These are phyloP conservation scores for Mus minutoides DNA, from an alignment of 2,797 vertebrate species.

Conservation along the genomic window DNA sequence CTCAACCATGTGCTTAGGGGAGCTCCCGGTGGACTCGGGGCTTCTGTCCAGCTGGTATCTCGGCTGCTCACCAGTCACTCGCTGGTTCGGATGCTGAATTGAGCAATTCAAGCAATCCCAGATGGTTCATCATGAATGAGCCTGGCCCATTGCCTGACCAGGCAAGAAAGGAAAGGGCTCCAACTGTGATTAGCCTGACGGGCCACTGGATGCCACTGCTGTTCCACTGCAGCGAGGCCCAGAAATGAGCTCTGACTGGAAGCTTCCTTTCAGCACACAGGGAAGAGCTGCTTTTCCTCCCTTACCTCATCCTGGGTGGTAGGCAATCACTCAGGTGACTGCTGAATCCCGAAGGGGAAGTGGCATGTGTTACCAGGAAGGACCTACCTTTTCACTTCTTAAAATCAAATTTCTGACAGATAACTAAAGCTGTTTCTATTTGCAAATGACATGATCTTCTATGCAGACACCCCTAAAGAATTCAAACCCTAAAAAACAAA, in stretches of 20 bases:
- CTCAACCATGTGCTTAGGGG: not conserved
- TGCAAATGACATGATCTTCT: not conserved
- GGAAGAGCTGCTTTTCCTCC: not conserved
- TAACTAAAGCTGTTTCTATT: not conserved
- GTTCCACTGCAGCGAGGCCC: not conserved
- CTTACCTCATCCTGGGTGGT: not conserved
- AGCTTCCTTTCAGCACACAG: not conserved
- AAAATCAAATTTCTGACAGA: conserved; percentile 32
- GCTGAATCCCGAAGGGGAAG: not conserved
- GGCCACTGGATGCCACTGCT: conserved; percentile 77
- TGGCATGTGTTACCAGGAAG: not conserved
- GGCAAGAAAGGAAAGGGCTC: not conserved
- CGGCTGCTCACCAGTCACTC: not conserved
- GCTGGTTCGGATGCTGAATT: not conserved
- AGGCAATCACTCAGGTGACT: not conserved
- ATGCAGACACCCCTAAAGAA: not conserved
- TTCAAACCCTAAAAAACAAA: not conserved
- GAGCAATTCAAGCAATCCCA: not conserved
- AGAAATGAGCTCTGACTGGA: not conserved
- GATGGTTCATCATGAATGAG: not conserved
- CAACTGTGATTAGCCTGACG: conserved; percentile 40
- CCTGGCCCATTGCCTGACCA: not conserved
- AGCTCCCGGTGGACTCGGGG: not conserved
- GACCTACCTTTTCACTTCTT: conserved; percentile 33
- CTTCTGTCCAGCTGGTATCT: not conserved